A percentile compares a stretch with the other conserved stretches of the same genome.
Evolutionary conservation across 2,797 vertebrate species (phyloP).

Genomic region (Manis crassicaudata): DNA sequence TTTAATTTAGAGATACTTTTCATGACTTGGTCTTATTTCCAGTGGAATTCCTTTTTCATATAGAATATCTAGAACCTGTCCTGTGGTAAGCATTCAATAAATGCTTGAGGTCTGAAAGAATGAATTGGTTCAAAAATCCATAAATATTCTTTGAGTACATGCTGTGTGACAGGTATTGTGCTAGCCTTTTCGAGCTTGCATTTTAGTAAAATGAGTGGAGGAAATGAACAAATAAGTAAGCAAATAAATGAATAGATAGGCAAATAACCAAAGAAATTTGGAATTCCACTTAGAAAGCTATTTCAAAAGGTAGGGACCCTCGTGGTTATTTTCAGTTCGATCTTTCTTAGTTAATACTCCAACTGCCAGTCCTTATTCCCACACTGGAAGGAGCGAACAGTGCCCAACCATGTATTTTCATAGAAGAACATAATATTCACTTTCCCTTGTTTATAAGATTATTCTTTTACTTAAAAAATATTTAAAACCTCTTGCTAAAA

Average conservation of each 20-base stretch:
- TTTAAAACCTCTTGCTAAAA: constrained; percentile 51
- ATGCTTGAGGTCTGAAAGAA: background rate
- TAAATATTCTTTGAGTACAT: background rate
- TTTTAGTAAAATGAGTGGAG: constrained; percentile 26
- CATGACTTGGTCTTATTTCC: background rate
- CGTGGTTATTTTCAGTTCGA: background rate
- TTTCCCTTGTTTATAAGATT: constrained; percentile 32
- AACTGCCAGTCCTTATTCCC: background rate
- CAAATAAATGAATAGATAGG: background rate
- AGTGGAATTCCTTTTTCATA: constrained; percentile 26
- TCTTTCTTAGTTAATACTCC: background rate
- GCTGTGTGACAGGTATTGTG: background rate
- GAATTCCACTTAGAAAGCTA: background rate
- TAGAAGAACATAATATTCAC: background rate
- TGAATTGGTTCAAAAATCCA: background rate
- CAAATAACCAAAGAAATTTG: background rate
- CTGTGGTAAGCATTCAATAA: background rate
- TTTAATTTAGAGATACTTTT: constrained; percentile 15
- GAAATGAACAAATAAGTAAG: constrained; percentile 27
- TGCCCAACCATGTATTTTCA: constrained; percentile 17
- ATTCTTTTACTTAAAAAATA: constrained; percentile 37
- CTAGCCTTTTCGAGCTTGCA: background rate
- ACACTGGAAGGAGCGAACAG: background rate
- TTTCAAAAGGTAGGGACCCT: background rate
- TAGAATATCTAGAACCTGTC: background rate